A percentile compares a stretch with the other conserved stretches of the same genome.
Conservation (phyloP, 2,888 invertebrate species). For the Peribatodes rhomboidaria region DNA sequence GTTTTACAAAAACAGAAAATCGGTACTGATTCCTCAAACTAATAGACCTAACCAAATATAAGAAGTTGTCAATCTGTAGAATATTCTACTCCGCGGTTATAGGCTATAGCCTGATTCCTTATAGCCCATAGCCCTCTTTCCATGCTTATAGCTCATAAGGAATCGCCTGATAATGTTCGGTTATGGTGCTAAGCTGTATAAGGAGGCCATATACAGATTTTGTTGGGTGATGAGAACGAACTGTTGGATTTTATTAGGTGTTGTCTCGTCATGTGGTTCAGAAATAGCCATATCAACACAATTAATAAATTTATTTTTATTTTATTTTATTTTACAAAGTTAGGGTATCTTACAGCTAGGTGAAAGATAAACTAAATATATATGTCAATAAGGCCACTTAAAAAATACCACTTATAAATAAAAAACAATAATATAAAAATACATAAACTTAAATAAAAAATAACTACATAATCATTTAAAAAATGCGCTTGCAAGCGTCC, state of each 20-base stretch:
- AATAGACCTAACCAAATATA: too few relatives aligned
- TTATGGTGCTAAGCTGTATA: slow-evolving; percentile 32
- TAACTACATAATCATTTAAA: too few relatives aligned
- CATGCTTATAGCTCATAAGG: slow-evolving; percentile 39
- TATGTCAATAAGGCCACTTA: too few relatives aligned
- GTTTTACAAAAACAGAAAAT: background rate
- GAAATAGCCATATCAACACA: background rate
- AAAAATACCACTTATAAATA: too few relatives aligned
- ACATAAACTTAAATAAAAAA: too few relatives aligned
- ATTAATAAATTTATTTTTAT: too few relatives aligned
- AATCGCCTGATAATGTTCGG: slow-evolving; percentile 39
- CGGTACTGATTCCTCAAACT: too few relatives aligned
- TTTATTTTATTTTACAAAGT: too few relatives aligned
- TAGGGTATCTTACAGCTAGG: too few relatives aligned
- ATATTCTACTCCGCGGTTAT: slow-evolving; percentile 15
- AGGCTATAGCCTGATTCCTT: slow-evolving; percentile 28
- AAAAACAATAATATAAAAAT: too few relatives aligned
- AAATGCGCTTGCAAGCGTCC: too few relatives aligned
- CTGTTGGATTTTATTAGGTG: slow-evolving; percentile 18
- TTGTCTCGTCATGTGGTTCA: slow-evolving; percentile 1
- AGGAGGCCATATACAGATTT: slow-evolving; percentile 32
- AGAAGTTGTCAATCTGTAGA: background rate
- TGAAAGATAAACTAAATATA: too few relatives aligned
- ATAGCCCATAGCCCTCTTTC: slow-evolving; percentile 28
- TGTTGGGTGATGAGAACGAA: slow-evolving; percentile 22